phyloP scores from a whole-genome alignment of 2,888 invertebrate species.

The Ellobium chinense region DNA sequence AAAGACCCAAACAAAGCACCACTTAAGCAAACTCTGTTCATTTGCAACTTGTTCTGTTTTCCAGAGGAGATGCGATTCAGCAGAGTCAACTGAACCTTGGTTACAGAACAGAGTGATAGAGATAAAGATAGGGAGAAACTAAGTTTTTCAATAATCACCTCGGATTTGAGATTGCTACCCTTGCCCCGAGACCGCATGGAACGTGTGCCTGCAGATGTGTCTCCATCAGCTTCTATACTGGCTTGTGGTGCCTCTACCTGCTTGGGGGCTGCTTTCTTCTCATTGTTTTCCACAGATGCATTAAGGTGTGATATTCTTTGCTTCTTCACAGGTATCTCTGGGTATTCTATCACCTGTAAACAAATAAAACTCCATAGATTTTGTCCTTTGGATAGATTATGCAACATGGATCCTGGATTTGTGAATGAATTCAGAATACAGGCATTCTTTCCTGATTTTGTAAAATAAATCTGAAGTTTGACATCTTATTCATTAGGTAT shows the following conservation, averaged over 20 bases:
- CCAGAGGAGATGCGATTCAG: no score
- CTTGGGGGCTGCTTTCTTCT: conserved; percentile 41
- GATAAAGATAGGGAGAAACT: background rate
- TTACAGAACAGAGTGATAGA: background rate
- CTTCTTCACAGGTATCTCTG: conserved; percentile 46
- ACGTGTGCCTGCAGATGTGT: background rate
- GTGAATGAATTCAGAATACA: no score
- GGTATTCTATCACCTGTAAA: conserved; percentile 42
- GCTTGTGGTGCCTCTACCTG: conserved; percentile 27
- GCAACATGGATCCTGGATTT: no score
- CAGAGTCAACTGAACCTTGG: no score
- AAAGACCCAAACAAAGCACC: no score
- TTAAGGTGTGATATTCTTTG: conserved; percentile 43
- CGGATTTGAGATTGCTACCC: conserved; percentile 43
- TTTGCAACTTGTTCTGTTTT: no score
- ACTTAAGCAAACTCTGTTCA: no score
- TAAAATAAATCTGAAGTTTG: no score
- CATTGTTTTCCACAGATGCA: conserved; percentile 26
- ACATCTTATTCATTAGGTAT: no score
- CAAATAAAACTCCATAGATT: no score
- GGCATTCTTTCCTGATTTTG: no score
- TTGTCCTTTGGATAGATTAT: no score
- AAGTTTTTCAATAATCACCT: conserved; percentile 41
- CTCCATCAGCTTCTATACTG: background rate
- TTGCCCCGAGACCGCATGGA: conserved; percentile 24